phyloP scores from a whole-genome alignment of 2,113 vertebrate species.

The Tetrax tetrax region DNA sequence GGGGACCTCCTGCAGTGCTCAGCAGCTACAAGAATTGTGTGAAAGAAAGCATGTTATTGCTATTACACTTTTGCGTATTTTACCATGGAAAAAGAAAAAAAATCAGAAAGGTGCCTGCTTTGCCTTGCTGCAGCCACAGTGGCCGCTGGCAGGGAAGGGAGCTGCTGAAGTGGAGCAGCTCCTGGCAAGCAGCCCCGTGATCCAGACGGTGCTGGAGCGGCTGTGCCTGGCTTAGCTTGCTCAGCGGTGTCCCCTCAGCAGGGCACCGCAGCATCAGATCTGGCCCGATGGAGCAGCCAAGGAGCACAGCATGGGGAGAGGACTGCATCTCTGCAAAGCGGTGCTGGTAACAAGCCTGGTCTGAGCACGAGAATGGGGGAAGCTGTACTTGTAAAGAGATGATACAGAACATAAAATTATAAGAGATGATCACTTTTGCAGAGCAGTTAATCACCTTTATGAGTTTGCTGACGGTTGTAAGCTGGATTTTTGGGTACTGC shows the following conservation, averaged over 20 bases:
- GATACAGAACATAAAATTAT: not conserved
- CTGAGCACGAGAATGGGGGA: not conserved
- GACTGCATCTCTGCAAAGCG: not conserved
- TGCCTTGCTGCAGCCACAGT: not conserved
- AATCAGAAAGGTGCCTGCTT: not conserved
- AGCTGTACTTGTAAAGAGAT: not conserved
- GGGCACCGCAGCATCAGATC: rapidly evolving
- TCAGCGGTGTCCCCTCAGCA: not conserved
- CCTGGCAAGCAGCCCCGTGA: not conserved
- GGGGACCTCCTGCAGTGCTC: not conserved
- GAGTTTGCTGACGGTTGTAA: not conserved
- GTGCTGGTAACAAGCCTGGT: not conserved
- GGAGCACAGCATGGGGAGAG: not conserved
- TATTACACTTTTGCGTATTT: not conserved
- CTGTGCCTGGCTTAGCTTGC: not conserved
- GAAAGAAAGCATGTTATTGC: not conserved
- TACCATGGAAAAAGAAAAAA: not conserved
- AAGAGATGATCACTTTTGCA: not conserved
- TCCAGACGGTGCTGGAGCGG: rapidly evolving
- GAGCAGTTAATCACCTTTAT: not conserved
- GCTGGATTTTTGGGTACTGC: not conserved
- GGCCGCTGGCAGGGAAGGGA: not conserved
- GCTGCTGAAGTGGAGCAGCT: not conserved
- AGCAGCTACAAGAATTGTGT: not conserved
- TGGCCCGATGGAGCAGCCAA: not conserved